Percentiles rank a stretch among this genome's conserved stretches.
Evolutionary conservation across 2,113 vertebrate genomes (phyloP).

Genomic region (Gymnarchus niloticus): DNA sequence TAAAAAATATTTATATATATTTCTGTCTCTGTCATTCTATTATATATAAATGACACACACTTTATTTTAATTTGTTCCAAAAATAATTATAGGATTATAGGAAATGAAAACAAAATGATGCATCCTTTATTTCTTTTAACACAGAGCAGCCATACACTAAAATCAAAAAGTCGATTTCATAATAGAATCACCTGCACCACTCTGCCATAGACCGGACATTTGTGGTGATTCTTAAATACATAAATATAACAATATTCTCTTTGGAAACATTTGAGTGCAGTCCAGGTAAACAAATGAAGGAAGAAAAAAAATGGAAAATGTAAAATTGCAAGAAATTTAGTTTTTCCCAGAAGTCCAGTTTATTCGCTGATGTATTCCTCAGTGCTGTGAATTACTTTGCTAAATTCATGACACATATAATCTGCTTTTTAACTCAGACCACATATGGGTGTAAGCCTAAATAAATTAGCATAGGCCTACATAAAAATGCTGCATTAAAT

Average conservation of each 20-base stretch:
- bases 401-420: no score
- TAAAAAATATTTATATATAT: background rate
- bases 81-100: background rate
- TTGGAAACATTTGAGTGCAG: background rate
- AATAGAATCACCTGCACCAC: background rate
- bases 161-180: background rate
- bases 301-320: background rate
- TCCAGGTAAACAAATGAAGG: background rate
- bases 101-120: background rate
- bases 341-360: no score
- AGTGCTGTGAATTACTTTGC: background rate
- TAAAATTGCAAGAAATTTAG: background rate
- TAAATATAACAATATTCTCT: background rate
- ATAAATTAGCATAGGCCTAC: background rate
- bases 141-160: background rate
- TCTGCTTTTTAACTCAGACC: no score
- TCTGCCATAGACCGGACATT: no score
- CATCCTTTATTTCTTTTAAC: background rate
- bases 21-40: no score
- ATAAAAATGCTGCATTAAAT: background rate
- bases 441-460: no score
- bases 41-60: no score
- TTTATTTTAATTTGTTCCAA: background rate
- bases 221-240: background rate
- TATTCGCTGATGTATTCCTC: background rate